Evolutionary conservation across 2,113 vertebrate species (phyloP).

Genomic region (Galbula dea): DNA sequence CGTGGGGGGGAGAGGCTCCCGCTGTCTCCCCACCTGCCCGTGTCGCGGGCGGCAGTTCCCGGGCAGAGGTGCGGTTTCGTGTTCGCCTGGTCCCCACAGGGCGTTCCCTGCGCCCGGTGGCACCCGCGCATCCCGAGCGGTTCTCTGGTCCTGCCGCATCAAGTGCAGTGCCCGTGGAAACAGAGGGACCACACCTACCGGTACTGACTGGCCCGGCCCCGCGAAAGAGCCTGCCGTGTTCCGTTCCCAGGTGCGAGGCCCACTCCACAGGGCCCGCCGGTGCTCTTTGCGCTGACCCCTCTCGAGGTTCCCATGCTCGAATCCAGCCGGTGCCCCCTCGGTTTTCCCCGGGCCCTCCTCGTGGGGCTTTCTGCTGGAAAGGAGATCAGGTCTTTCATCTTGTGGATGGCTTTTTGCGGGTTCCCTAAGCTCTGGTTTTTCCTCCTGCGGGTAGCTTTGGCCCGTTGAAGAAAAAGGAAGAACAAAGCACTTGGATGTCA

Average conservation of each 20-base stretch:
- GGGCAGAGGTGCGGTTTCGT: neutral
- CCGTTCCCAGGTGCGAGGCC: neutral
- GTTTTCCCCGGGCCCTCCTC: neutral
- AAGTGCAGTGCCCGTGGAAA: constrained; percentile 13
- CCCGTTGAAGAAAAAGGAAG: neutral
- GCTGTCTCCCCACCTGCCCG: neutral
- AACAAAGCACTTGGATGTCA: neutral
- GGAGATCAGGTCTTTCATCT: neutral
- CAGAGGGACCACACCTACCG: constrained; percentile 35
- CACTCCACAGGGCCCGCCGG: neutral
- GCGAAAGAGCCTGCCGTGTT: neutral
- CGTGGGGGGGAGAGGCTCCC: neutral
- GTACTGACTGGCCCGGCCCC: neutral
- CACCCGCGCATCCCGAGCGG: neutral
- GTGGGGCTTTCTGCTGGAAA: neutral
- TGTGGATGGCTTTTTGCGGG: neutral
- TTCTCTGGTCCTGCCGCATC: neutral
- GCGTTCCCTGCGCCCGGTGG: neutral
- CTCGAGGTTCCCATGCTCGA: neutral
- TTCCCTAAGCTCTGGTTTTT: neutral
- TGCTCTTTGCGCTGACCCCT: neutral
- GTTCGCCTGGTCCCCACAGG: neutral
- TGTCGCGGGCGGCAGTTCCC: neutral
- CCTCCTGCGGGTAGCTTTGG: neutral
- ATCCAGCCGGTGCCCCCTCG: neutral